Evolutionary conservation across 2,113 vertebrate species (phyloP).

Genomic region (Melanocharis versteri): DNA sequence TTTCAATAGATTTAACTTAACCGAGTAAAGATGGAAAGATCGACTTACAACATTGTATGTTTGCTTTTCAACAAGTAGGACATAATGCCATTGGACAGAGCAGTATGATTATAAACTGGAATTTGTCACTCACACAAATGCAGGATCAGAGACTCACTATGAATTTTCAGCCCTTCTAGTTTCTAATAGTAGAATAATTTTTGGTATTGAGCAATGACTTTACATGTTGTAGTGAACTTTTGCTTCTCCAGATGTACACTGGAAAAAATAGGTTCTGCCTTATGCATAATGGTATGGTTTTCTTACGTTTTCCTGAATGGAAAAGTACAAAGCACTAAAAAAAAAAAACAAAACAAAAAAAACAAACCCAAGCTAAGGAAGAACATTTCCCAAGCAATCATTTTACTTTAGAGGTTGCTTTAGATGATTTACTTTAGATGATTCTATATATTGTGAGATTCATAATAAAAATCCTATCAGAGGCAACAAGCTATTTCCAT

Average conservation of each 20-base stretch:
- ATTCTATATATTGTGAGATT: background rate
- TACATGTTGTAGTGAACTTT: background rate
- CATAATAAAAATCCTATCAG: background rate
- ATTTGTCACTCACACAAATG: background rate
- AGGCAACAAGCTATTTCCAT: background rate
- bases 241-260: background rate
- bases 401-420: background rate
- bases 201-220: background rate
- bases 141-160: background rate
- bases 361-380: background rate
- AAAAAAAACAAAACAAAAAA: background rate
- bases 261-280: background rate
- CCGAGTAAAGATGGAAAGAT: background rate
- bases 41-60: background rate
- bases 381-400: background rate
- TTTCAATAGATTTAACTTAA: background rate
- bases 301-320: background rate
- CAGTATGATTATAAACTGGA: background rate
- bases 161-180: background rate
- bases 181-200: background rate
- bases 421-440: no score
- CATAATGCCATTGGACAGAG: background rate
- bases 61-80: background rate
- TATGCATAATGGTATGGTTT: background rate
- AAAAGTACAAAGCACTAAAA: background rate